A percentile compares a stretch with the other conserved stretches of the same genome.
These are phyloP conservation scores for Patiria pectinifera DNA, from an alignment of 53 echinoderm and acorn worm species.

Conservation along the genomic window DNA sequence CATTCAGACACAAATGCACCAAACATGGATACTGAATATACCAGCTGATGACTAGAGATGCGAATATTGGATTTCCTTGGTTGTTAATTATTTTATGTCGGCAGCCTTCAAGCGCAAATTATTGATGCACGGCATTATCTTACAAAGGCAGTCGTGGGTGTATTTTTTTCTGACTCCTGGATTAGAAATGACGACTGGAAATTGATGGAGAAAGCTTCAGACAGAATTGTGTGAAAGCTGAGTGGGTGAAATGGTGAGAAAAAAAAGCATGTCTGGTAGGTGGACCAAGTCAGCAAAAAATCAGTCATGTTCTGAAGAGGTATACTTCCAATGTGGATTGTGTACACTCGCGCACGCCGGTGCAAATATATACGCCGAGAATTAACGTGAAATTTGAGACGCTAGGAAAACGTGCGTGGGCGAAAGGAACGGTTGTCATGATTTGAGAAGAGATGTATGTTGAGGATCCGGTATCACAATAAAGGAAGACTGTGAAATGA, in stretches of 20 bases:
- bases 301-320: background rate
- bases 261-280: background rate
- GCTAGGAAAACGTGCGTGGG: background rate
- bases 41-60: background rate
- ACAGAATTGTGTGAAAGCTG: background rate
- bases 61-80: background rate
- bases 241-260: background rate
- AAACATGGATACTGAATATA: background rate
- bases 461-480: background rate
- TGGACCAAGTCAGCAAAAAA: background rate
- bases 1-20: background rate
- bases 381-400: slow-evolving; percentile 12
- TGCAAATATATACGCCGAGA: background rate
- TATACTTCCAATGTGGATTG: background rate
- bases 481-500: background rate
- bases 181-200: background rate
- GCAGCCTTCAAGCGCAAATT: background rate
- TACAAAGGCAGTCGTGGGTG: background rate
- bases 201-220: background rate
- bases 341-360: background rate
- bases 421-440: slow-evolving; percentile 7
- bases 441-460: background rate
- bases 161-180: background rate
- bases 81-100: background rate
- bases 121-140: background rate